Evolutionary conservation across 2,888 invertebrate species (phyloP).

Genomic region (Euclidia mi): DNA sequence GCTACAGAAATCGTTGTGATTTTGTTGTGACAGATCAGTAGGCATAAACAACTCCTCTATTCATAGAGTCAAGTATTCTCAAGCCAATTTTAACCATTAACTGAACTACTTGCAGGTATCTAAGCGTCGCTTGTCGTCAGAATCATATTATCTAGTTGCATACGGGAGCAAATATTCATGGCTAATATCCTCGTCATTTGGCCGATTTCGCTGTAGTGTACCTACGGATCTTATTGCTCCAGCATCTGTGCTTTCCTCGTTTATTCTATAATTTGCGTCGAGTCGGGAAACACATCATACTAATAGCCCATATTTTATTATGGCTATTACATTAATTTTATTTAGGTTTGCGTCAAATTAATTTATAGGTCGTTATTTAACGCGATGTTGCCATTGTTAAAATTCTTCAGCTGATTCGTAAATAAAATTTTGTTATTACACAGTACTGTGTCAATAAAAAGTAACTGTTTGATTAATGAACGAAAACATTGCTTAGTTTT

Average conservation of each 20-base stretch:
- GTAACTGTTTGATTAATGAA: neutral
- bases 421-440: constrained; percentile 10
- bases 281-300: constrained; percentile 70
- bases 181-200: constrained; percentile 72
- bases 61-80: too few relatives aligned
- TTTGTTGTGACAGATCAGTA: too few relatives aligned
- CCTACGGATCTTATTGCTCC: constrained; percentile 69
- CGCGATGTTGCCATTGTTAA: constrained; percentile 38
- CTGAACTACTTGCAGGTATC: neutral
- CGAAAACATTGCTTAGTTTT: neutral
- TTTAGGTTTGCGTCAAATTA: constrained; percentile 59
- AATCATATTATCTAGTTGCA: constrained; percentile 69
- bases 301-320: constrained; percentile 69
- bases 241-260: constrained; percentile 78
- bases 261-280: constrained; percentile 75
- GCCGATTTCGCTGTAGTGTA: constrained; percentile 64
- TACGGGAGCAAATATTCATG: constrained; percentile 64
- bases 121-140: constrained; percentile 47
- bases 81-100: neutral
- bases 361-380: constrained; percentile 55
- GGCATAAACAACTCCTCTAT: too few relatives aligned
- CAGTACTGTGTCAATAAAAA: neutral
- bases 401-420: constrained; percentile 38
- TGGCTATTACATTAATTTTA: constrained; percentile 60
- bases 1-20: too few relatives aligned